Percentiles rank a stretch among this genome's conserved stretches.
Conservation (phyloP, 2,113 vertebrate species). For the Scomber japonicus region DNA sequence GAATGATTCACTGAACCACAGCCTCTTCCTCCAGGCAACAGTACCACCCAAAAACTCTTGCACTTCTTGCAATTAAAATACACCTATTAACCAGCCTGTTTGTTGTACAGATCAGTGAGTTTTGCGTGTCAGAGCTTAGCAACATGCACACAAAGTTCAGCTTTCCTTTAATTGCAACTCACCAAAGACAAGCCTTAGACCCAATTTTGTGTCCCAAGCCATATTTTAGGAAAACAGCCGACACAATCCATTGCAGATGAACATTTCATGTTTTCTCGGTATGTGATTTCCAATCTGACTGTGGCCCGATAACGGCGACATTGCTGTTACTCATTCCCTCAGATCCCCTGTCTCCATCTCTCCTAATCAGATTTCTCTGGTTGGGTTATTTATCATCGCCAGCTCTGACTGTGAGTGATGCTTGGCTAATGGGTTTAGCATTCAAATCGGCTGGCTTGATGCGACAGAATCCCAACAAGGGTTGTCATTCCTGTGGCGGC, state of each 20-base stretch:
- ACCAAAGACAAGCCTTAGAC: slow-evolving; percentile 48
- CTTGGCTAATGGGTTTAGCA: slow-evolving; percentile 85
- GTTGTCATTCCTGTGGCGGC: slow-evolving; percentile 76
- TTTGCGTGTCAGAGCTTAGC: slow-evolving; percentile 52
- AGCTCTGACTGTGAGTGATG: slow-evolving; percentile 84
- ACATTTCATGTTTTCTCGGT: slow-evolving; percentile 80
- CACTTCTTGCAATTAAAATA: slow-evolving; percentile 43
- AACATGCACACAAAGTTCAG: slow-evolving; percentile 56
- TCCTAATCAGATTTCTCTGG: slow-evolving; percentile 83
- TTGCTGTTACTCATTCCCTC: slow-evolving; percentile 81
- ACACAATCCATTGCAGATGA: slow-evolving; percentile 74
- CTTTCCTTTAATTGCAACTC: slow-evolving; percentile 74
- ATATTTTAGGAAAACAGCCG: slow-evolving; percentile 72
- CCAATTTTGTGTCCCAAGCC: slow-evolving; percentile 66
- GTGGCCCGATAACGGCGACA: slow-evolving; percentile 76
- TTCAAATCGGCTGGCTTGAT: slow-evolving; percentile 84
- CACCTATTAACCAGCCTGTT: slow-evolving; percentile 50
- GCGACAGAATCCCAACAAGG: slow-evolving; percentile 82
- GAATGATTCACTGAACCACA: slow-evolving; percentile 47
- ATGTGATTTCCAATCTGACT: slow-evolving; percentile 82
- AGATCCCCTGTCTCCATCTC: slow-evolving; percentile 78
- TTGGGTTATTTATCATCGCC: slow-evolving; percentile 83
- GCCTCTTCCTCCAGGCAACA: slow-evolving; percentile 39
- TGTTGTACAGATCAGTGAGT: slow-evolving; percentile 47
- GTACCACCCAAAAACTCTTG: slow-evolving; percentile 30